Conservation (phyloP, 2,113 vertebrate genomes). For the Campylorhamphus procurvoides region DNA sequence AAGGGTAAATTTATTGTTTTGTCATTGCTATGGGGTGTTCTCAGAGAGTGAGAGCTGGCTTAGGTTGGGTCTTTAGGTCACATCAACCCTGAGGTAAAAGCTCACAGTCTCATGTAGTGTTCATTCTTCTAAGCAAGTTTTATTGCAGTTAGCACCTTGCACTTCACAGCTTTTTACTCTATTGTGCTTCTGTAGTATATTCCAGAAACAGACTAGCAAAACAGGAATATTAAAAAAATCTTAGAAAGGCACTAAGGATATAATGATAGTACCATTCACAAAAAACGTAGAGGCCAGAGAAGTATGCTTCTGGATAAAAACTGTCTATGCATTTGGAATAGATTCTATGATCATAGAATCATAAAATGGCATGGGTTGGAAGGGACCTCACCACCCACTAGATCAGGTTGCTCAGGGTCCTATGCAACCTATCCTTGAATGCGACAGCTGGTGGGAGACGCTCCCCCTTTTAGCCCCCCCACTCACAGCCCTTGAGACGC, state of each 20-base stretch:
- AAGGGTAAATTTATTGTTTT: not conserved
- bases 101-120: not conserved
- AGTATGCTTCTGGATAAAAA: no score
- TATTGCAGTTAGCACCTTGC: not conserved
- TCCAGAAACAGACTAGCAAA: no score
- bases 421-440: not conserved
- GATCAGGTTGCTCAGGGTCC: not conserved
- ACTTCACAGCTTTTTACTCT: not conserved
- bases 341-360: not conserved
- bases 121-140: not conserved
- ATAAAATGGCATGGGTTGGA: not conserved
- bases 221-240: no score
- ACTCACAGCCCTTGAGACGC: no score
- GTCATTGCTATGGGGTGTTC: not conserved
- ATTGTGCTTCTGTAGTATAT: no score
- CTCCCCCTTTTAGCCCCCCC: no score
- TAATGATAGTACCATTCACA: no score
- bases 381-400: not conserved
- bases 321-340: no score
- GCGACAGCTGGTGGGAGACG: no score
- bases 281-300: no score
- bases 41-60: not conserved
- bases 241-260: no score
- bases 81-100: not conserved
- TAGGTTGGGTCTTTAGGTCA: not conserved